Evolutionary conservation across 2,888 invertebrate species (phyloP).

Genomic region (Marronus borbonicus): DNA sequence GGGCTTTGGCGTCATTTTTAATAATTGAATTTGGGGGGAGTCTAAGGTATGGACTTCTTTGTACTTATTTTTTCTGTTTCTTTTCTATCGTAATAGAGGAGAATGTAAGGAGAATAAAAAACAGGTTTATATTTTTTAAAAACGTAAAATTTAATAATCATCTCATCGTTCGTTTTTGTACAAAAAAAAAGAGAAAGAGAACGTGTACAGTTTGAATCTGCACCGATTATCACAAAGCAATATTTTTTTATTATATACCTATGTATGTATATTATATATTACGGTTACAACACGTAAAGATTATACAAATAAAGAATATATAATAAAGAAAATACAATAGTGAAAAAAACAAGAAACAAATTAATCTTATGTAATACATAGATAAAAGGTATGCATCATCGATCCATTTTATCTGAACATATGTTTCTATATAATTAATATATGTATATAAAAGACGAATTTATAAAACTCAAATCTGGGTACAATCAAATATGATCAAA

Average conservation of each 20-base stretch:
- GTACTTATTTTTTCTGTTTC: too few relatives aligned
- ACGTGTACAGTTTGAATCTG: conserved; percentile 55
- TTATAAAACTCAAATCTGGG: conserved; percentile 45
- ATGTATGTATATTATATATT: conserved; percentile 9
- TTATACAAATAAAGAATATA: conserved; percentile 15
- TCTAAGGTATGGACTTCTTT: too few relatives aligned
- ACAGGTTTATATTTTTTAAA: conserved; percentile 15
- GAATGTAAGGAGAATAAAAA: too few relatives aligned
- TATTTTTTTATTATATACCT: conserved; percentile 42
- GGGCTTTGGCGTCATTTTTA: too few relatives aligned
- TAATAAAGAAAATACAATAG: conserved; percentile 22
- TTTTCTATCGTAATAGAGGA: too few relatives aligned
- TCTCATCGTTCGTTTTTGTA: conserved; percentile 48
- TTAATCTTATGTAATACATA: not conserved
- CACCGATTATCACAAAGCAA: conserved; percentile 56
- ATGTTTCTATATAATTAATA: not conserved
- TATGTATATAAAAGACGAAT: conserved; percentile 14
- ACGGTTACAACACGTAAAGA: conserved; percentile 3
- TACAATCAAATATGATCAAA: not conserved
- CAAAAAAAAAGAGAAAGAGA: conserved; percentile 56
- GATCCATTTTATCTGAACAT: too few relatives aligned
- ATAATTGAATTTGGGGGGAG: too few relatives aligned
- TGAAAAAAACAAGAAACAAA: conserved; percentile 22
- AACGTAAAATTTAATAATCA: conserved; percentile 46
- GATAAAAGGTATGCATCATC: not conserved